These are phyloP conservation scores for Metridium senile DNA, from an alignment of 92 coral and sea anemone genomes.

Conservation along the genomic window DNA sequence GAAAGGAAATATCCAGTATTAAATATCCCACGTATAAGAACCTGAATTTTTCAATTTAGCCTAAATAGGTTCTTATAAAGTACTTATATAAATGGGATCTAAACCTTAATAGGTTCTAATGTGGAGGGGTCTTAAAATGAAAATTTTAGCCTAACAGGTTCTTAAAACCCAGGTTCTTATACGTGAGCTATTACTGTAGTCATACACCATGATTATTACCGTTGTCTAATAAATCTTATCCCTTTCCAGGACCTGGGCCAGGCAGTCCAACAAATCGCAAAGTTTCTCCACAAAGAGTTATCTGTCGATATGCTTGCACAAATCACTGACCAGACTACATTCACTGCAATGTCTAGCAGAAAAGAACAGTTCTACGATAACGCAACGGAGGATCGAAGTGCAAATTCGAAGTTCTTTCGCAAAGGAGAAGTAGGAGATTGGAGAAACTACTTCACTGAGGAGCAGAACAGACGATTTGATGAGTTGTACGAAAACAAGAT, in stretches of 20 bases:
- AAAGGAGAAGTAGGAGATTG: slow-evolving; percentile 58
- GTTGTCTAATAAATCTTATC: too few relatives aligned
- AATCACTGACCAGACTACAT: slow-evolving; percentile 38
- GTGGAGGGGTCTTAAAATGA: too few relatives aligned
- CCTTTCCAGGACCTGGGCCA: slow-evolving; percentile 25
- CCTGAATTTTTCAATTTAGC: too few relatives aligned
- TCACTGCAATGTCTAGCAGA: slow-evolving; percentile 24
- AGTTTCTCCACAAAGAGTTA: slow-evolving; percentile 30
- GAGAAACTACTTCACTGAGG: slow-evolving; percentile 43
- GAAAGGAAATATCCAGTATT: too few relatives aligned
- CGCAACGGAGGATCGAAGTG: neutral
- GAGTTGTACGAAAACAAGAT: slow-evolving; percentile 22
- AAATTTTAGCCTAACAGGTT: too few relatives aligned
- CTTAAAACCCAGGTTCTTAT: too few relatives aligned
- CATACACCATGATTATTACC: too few relatives aligned
- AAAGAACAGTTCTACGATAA: neutral
- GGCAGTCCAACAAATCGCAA: slow-evolving; percentile 16
- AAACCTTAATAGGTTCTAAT: too few relatives aligned
- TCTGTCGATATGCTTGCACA: slow-evolving; percentile 6
- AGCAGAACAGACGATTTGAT: slow-evolving; percentile 39
- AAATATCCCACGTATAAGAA: too few relatives aligned
- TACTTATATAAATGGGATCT: too few relatives aligned
- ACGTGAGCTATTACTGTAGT: too few relatives aligned
- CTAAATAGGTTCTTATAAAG: too few relatives aligned
- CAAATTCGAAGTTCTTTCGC: slow-evolving; percentile 20